phyloP scores from a whole-genome alignment of 2,113 vertebrate species.

The Scomber colias region DNA sequence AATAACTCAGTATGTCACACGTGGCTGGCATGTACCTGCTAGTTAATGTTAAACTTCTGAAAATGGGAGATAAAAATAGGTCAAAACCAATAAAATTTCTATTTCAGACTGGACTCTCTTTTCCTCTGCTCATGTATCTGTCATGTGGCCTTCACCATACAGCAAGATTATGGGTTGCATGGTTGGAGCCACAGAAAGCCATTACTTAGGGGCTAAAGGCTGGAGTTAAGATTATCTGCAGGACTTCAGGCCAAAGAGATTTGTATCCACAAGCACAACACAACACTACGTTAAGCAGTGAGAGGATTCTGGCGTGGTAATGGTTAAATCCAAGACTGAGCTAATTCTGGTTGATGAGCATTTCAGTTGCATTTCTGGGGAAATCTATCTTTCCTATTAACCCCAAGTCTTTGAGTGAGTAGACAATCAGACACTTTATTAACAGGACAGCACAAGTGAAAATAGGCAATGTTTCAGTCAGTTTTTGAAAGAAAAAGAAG shows the following conservation, averaged over 20 bases:
- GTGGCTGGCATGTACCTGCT: background rate
- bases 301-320: slow-evolving; percentile 56
- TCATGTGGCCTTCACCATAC: slow-evolving; percentile 67
- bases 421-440: background rate
- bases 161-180: slow-evolving; percentile 76
- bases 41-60: slow-evolving; percentile 13
- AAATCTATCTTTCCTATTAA: background rate
- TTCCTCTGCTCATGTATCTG: slow-evolving; percentile 55
- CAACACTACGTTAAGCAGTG: slow-evolving; percentile 44
- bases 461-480: too few relatives aligned
- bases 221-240: slow-evolving; percentile 75
- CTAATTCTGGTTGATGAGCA: slow-evolving; percentile 42
- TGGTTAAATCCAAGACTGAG: slow-evolving; percentile 57
- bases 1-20: slow-evolving; percentile 13
- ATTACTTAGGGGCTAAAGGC: slow-evolving; percentile 67
- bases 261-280: slow-evolving; percentile 52
- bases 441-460: background rate
- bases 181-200: slow-evolving; percentile 67
- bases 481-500: too few relatives aligned
- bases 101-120: slow-evolving; percentile 46
- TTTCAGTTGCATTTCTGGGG: slow-evolving; percentile 39
- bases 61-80: slow-evolving; percentile 46
- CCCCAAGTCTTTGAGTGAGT: background rate
- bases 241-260: slow-evolving; percentile 64
- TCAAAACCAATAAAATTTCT: slow-evolving; percentile 36